Percentiles rank a stretch among this genome's conserved stretches.
phyloP scores from a whole-genome alignment of 2,888 invertebrate genomes.

The Danaus chrysippus region DNA sequence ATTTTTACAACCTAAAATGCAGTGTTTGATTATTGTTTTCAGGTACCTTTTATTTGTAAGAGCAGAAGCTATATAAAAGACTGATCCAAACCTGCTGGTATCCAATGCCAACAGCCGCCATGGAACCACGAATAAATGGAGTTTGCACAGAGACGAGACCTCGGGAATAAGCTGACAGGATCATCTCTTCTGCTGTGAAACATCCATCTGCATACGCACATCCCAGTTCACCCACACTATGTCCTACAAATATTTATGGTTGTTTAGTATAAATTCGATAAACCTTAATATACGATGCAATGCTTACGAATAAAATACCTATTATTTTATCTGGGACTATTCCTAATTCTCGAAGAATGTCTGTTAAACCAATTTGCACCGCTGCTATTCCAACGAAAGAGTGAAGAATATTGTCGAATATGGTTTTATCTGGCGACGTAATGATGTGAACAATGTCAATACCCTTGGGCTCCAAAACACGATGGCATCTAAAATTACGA shows the following conservation, averaged over 20 bases:
- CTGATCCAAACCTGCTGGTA: slow-evolving; percentile 62
- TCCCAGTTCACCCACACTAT: slow-evolving; percentile 96
- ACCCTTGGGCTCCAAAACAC: slow-evolving; percentile 79
- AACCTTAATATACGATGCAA: slow-evolving; percentile 41
- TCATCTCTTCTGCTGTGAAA: slow-evolving; percentile 90
- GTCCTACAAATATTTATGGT: slow-evolving; percentile 75
- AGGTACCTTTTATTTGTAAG: background rate
- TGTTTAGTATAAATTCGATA: background rate
- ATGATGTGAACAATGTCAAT: slow-evolving; percentile 83
- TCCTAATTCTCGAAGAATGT: slow-evolving; percentile 69
- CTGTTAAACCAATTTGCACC: slow-evolving; percentile 78
- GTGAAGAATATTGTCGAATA: slow-evolving; percentile 80
- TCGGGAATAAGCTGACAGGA: slow-evolving; percentile 88
- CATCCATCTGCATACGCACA: slow-evolving; percentile 97
- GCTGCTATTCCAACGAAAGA: slow-evolving; percentile 89
- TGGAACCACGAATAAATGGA: slow-evolving; percentile 84
- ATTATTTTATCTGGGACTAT: slow-evolving; percentile 84
- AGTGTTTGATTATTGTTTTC: background rate
- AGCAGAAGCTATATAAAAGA: background rate
- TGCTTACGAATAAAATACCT: slow-evolving; percentile 22
- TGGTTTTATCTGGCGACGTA: slow-evolving; percentile 79
- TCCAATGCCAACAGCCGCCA: slow-evolving; percentile 91
- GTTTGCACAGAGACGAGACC: slow-evolving; percentile 86
- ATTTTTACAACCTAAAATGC: slow-evolving; percentile 46
- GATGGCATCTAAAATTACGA: slow-evolving; percentile 63